Conservation (phyloP, 2,113 vertebrate species). For the Chitala chitala region DNA sequence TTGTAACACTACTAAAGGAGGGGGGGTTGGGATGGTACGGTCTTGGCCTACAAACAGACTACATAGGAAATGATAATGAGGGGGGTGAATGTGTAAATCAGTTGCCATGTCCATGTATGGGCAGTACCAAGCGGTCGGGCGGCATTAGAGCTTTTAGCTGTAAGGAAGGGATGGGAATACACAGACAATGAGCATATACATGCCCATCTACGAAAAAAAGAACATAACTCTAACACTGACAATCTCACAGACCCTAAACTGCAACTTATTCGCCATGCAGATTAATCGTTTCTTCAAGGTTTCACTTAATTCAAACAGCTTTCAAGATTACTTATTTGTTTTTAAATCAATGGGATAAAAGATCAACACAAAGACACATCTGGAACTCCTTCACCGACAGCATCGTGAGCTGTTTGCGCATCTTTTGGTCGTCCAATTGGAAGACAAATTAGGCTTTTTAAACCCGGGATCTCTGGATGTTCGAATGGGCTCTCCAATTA, state of each 20-base stretch:
- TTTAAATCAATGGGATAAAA: constrained; percentile 58
- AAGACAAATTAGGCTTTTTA: too few relatives aligned
- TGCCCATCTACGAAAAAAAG: constrained; percentile 91
- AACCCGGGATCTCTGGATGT: too few relatives aligned
- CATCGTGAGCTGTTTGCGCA: constrained; percentile 38
- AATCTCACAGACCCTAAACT: constrained; percentile 97
- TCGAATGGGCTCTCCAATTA: too few relatives aligned
- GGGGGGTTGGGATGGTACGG: constrained; percentile 44
- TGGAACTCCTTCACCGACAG: constrained; percentile 71
- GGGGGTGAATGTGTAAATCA: constrained; percentile 92
- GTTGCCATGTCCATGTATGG: constrained; percentile 99
- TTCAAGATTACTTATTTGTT: constrained; percentile 28
- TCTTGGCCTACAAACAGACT: constrained; percentile 83
- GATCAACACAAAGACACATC: constrained; percentile 64
- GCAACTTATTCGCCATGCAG: constrained; percentile 97
- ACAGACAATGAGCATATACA: constrained; percentile 98
- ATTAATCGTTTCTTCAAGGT: constrained; percentile 48
- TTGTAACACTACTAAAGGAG: constrained; percentile 77
- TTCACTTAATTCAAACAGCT: constrained; percentile 48
- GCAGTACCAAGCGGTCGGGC: constrained; percentile 94
- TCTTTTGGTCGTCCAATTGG: constrained; percentile 48
- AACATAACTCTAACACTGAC: constrained; percentile 97
- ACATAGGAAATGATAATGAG: constrained; percentile 93
- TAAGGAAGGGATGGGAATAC: constrained; percentile 99
- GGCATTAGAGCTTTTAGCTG: constrained; percentile 99